Evolutionary conservation across 2,888 invertebrate species (phyloP), one percentile per base, ranked within the genome.

Genomic region (Pyrochroa serraticornis): DNA sequence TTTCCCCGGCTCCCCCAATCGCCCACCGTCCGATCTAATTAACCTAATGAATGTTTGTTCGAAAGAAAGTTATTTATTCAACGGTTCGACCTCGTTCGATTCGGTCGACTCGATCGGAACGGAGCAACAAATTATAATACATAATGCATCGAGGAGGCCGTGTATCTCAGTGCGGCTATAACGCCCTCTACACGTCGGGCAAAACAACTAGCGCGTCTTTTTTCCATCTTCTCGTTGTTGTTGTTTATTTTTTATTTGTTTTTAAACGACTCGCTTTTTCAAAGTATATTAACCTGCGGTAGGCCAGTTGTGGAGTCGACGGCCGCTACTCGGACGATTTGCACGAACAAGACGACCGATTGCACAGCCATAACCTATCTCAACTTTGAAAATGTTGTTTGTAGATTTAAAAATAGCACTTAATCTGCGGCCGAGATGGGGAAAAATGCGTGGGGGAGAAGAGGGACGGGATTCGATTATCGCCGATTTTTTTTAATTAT

Each of bases 331-430:
- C 57, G 53, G 60, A 31, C 22, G 37, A 54, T 64, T 63, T 58
- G 60, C 47, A 63, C 36, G 14, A 44, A 47, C 45, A 48, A 36
- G 63, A 55, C 69, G 73, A 67, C 58, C 72, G 58, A 67, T 71
- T 72, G 72, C 68, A 72, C 72, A 74, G 73, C 76, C 77, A 78
- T 77, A 78, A 78, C 78, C 77, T 78, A 79, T 76, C 78, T 75
- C 73, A 76, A 78, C 71, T 76, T 71, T 73, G 76, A 77, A 78
- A 77, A 77, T 78, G 78, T 78, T 78, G 77, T 69, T 75, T 72
- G 74, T 71, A 71, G 76, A 70, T 75, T 76, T 77, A 77, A 78
- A 78, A 78, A 78, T 78, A 78, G 75, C 71, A 58, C 70, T 72
- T 74, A 75, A 75, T 75, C 75, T 75, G 70, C 71, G 72, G 69